These are phyloP conservation scores for Ceratosolen solmsi DNA, from an alignment of 1,140 invertebrate genomes.

Conservation along the genomic window DNA sequence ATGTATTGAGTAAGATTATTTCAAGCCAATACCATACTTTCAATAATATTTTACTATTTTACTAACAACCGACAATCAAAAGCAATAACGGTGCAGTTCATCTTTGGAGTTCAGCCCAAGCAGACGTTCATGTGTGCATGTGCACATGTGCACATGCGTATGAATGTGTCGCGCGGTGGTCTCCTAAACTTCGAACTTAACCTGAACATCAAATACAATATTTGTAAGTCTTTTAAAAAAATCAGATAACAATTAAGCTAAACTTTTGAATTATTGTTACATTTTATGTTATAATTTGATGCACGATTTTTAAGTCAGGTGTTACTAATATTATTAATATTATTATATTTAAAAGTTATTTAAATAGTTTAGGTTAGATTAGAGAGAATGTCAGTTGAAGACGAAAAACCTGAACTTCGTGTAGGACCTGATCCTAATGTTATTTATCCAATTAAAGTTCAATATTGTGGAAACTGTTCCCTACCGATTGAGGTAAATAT, in stretches of 20 bases:
- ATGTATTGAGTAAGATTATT: too few species aligned
- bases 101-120: too few species aligned
- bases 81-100: not conserved
- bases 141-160: not conserved
- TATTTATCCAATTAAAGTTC: slow-evolving; percentile 88
- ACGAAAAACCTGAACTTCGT: slow-evolving; percentile 63
- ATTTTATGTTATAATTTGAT: not conserved
- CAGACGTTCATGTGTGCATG: not conserved
- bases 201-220: slow-evolving; percentile 26
- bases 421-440: slow-evolving; percentile 75
- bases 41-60: too few species aligned
- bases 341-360: slow-evolving; percentile 4
- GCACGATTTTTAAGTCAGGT: not conserved
- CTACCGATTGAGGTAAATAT: slow-evolving; percentile 89
- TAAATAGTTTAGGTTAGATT: slow-evolving; percentile 41
- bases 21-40: too few species aligned
- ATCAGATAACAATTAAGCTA: not conserved
- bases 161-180: not conserved
- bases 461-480: slow-evolving; percentile 95
- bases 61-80: not conserved
- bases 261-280: not conserved
- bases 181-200: slow-evolving; percentile 31
- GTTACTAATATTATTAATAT: not conserved
- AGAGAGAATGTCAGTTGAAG: slow-evolving; percentile 63
- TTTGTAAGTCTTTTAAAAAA: slow-evolving; percentile 31